Base-by-base conservation (phyloP, 1,140 invertebrate genomes). In the Drosophila varians region DNA sequence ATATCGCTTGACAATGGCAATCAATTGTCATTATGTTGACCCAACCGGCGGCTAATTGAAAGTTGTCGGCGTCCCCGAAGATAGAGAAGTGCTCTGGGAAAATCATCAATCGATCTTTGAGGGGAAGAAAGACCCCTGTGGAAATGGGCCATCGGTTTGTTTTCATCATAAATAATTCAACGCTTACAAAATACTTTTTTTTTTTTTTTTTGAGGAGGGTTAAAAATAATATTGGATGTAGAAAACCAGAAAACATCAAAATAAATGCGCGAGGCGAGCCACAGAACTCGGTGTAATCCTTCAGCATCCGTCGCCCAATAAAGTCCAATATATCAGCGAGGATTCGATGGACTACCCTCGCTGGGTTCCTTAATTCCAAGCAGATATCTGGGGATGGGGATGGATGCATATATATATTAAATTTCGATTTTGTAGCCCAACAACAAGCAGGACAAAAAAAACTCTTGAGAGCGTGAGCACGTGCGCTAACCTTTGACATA, bases 401-500 rank as follows among this genome's bases (percentile, higher is more conserved):
- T 66, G 23, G 34, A 52, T 47, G 49, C 14, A 52, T 45, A 53
- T 66, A 82, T 82, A 87, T 87, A 87, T 87, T 87, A 87, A 82
- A 87, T 87, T 87, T 87, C 82, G 82, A 86, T 84, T 87, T 80
- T 76, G 52, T 48, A 75, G 58, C 48, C 76, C 69, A 66, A 69
- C 40, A 48, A 66, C 36, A 49, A 25, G 26, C 28, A 16, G 12
- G 6, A 31, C 1, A 26, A 42, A 16, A 48, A 40, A 31, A 46
- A 56, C 60, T 65, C 55, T 38, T 60, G 58, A 70, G 65, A 74
- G 77, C 77, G 72, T 68, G 80, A 80, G 80, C 80, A 86, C 80
- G 82, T 86, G 80, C 82, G 80, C 78, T 87, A 86, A 86, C 80
- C 80, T 86, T 86, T 86, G 80, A 87, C 82, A 87, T 82, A 87